Conservation (phyloP, 2,113 vertebrate species). For the Corvus hawaiiensis region DNA sequence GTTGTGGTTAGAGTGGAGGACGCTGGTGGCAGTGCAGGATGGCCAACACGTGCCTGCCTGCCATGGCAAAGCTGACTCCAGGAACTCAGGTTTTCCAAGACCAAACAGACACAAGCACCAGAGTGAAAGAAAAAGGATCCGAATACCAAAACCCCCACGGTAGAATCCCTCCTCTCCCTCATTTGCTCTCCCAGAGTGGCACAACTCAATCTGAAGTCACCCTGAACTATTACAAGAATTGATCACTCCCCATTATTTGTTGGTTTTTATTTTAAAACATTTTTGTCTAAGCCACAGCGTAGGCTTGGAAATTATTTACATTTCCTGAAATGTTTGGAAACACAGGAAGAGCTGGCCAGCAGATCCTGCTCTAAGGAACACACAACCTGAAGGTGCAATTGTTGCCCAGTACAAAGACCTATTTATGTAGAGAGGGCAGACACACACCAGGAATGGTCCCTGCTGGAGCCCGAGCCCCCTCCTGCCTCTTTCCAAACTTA, state of each 20-base stretch:
- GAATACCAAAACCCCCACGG: accelerated
- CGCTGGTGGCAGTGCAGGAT: neutral
- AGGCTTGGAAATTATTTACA: neutral
- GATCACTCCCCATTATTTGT: neutral
- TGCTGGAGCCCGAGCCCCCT: neutral
- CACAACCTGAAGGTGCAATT: neutral
- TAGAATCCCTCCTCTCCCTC: neutral
- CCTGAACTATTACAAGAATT: neutral
- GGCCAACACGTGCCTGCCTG: neutral
- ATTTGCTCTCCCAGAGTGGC: neutral
- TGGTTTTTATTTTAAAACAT: neutral
- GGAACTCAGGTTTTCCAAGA: neutral
- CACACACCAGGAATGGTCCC: neutral
- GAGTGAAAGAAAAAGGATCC: accelerated
- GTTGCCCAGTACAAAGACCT: neutral
- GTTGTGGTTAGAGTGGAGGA: neutral
- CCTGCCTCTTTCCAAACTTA: neutral
- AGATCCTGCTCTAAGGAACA: neutral
- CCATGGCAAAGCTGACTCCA: neutral
- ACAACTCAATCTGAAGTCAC: neutral
- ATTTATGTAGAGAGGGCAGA: neutral
- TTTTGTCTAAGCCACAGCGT: accelerated
- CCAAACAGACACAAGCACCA: accelerated
- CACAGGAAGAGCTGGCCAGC: neutral
- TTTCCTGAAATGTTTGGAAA: neutral